Evolutionary conservation across 1,140 invertebrate species (phyloP).

Genomic region (Cydia splendana): DNA sequence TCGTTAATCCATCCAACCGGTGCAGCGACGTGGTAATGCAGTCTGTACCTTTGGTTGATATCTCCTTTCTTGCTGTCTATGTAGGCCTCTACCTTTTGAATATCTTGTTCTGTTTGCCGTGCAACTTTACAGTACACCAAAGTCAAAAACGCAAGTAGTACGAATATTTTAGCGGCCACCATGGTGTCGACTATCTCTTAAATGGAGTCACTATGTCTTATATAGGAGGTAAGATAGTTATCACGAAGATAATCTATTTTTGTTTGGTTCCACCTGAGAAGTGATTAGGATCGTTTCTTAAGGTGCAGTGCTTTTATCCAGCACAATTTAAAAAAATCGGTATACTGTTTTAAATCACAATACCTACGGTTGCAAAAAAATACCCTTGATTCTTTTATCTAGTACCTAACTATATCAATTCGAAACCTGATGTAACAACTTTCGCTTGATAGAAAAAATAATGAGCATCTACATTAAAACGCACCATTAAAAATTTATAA

Average conservation of each 20-base stretch:
- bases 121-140: neutral
- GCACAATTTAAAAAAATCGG: no score
- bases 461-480: no score
- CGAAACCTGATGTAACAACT: no score
- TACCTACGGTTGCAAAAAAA: no score
- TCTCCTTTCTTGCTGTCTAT: constrained; percentile 29
- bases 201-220: neutral
- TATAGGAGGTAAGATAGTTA: constrained; percentile 27
- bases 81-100: constrained; percentile 26
- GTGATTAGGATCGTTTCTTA: constrained; percentile 7
- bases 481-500: no score
- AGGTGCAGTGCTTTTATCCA: no score
- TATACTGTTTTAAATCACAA: no score
- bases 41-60: constrained; percentile 34
- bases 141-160: constrained; percentile 40
- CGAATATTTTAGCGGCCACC: constrained; percentile 43
- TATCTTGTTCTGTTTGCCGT: constrained; percentile 13
- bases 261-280: constrained; percentile 27
- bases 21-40: constrained; percentile 35
- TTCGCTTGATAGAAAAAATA: no score
- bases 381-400: no score
- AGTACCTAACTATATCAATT: no score
- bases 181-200: neutral
- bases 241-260: constrained; percentile 5
- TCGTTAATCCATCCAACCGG: constrained; percentile 49